Conservation (phyloP, 2,888 invertebrate genomes). For the Idaea biselata region DNA sequence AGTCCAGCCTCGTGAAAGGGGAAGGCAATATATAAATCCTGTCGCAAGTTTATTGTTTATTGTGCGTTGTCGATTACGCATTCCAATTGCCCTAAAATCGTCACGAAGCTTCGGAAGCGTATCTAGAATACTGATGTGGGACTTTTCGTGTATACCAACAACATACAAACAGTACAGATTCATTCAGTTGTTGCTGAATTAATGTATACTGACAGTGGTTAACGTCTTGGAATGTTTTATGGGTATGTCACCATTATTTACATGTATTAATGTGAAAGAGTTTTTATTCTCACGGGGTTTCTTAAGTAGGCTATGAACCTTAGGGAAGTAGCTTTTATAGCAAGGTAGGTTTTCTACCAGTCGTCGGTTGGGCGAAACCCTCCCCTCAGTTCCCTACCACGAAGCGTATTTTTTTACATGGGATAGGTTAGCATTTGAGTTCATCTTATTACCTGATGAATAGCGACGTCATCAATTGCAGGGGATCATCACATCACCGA, state of each 20-base stretch:
- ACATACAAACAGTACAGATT: neutral
- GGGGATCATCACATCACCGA: too few species aligned
- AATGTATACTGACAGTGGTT: neutral
- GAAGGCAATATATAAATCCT: neutral
- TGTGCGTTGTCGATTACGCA: neutral
- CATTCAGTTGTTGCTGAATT: neutral
- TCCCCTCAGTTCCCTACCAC: too few species aligned
- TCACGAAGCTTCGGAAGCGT: constrained; percentile 1
- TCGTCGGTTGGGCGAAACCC: too few species aligned
- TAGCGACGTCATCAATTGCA: too few species aligned
- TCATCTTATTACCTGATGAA: too few species aligned
- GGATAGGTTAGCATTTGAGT: too few species aligned
- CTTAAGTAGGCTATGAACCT: neutral
- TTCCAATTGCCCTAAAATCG: neutral
- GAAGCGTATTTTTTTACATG: too few species aligned
- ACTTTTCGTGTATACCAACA: neutral
- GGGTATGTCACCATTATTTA: neutral
- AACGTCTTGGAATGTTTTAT: neutral
- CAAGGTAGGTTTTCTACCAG: neutral
- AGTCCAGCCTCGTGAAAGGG: too few species aligned
- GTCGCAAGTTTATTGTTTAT: neutral
- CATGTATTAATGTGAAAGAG: neutral
- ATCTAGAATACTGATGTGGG: neutral
- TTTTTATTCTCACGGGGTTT: neutral
- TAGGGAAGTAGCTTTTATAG: neutral